Base-by-base conservation (phyloP, 2,888 invertebrate genomes). In the Nemotelus nigrinus region DNA sequence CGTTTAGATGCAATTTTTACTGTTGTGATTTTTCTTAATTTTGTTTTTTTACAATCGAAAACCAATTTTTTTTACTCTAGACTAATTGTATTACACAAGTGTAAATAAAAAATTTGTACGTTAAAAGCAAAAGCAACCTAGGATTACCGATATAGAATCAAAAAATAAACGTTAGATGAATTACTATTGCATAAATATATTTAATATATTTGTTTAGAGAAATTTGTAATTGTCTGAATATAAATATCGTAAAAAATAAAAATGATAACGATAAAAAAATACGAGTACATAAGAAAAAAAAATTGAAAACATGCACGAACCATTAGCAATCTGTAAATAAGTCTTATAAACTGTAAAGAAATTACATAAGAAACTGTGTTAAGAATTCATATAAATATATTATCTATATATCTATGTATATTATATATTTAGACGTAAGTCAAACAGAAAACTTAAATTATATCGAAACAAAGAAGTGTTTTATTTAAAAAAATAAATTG, bases 1-100 rank as follows among this genome's bases (percentile, higher is more conserved):
- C 48, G 45, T 72, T 64, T 60, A 74, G 63, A 74, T 74, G 74
- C 70, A 74, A 65, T 76, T 76, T 64, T 76, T 76, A 76, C 64
- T 76, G 65, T 76, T 76, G 76, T 76, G 76, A 76, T 76, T 76
- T 65, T 76, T 75, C 48, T 75, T 75, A 75, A 10, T 25, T 75
- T 63, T 39, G 7, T 25, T 75, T 75, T 75, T 75, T 75, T 75
- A 75, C 44, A 41, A 74, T 25, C 41, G 72, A 63, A 60, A 39
- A 74, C 43, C 5, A 64, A 48, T 76, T 63, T 65, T 63, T 76
- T 47, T 60, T 53, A 41, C 41, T 75, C 10, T 76, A 76, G 65
- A 43, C 2, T 65, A 65, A 44, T 76, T 76, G 8, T 55, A 55
- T 39, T 71, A 71, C 25, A 43, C 8, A 63, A 57, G 5, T 72